These are phyloP conservation scores for Paragorgia papillata DNA, from an alignment of 92 coral and sea anemone genomes.

Conservation along the genomic window DNA sequence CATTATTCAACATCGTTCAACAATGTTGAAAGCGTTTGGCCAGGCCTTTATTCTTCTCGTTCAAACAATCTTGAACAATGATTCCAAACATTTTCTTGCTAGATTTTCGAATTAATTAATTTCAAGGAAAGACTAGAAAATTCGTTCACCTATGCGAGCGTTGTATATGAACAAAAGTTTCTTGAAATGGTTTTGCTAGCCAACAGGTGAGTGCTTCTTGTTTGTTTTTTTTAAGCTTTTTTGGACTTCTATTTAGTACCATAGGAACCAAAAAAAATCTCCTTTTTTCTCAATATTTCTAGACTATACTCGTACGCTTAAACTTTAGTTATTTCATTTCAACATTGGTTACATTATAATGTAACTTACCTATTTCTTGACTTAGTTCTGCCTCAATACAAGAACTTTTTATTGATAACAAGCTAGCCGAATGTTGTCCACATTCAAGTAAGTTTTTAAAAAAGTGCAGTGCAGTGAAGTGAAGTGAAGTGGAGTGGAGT, in stretches of 20 bases:
- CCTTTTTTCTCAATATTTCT: too few species aligned
- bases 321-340: too few species aligned
- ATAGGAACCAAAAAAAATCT: too few species aligned
- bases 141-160: constrained; percentile 51
- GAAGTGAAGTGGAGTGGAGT: too few species aligned
- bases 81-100: constrained; percentile 12
- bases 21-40: too few species aligned
- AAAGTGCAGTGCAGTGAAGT: background rate
- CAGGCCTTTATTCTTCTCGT: constrained; percentile 47
- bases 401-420: constrained; percentile 27
- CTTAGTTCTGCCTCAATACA: constrained; percentile 17
- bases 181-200: constrained; percentile 72
- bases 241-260: too few species aligned
- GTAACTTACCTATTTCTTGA: too few species aligned
- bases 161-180: constrained; percentile 78
- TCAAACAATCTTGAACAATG: constrained; percentile 38
- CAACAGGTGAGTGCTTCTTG: constrained; percentile 62
- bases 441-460: constrained; percentile 10
- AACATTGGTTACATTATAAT: too few species aligned
- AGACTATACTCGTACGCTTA: too few species aligned
- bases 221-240: background rate
- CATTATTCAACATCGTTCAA: too few species aligned
- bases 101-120: constrained; percentile 86
- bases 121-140: constrained; percentile 70
- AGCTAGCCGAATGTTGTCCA: constrained; percentile 18